phyloP scores from a whole-genome alignment of 2,888 invertebrate genomes.

The Drosophila borealis region DNA sequence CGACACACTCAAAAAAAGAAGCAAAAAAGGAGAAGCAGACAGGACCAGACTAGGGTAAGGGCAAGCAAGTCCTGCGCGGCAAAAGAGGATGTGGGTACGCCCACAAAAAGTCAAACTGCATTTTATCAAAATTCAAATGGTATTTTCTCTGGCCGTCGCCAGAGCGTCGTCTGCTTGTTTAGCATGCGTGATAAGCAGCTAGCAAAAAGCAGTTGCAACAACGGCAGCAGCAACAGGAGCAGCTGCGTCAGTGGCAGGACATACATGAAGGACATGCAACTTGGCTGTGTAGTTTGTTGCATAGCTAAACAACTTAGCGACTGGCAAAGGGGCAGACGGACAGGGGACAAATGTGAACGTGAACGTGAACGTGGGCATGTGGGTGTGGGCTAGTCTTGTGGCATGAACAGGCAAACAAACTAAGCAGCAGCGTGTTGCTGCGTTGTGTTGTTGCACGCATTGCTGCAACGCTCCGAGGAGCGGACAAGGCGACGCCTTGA shows the following conservation, averaged over 20 bases:
- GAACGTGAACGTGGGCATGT: neutral
- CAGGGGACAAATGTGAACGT: neutral
- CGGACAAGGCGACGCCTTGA: conserved; percentile 33
- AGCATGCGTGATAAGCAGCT: conserved; percentile 75
- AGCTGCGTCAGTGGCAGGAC: conserved; percentile 40
- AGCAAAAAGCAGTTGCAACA: conserved; percentile 52
- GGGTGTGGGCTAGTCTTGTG: conserved; percentile 22
- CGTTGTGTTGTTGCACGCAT: conserved; percentile 48
- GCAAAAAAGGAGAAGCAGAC: conserved; percentile 15
- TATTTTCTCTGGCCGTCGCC: conserved; percentile 54
- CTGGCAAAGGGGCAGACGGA: neutral
- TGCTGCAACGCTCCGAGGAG: conserved; percentile 32
- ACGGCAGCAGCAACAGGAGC: conserved; percentile 21
- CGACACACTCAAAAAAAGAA: conserved; percentile 24
- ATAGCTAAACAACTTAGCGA: conserved; percentile 48
- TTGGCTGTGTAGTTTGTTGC: conserved; percentile 55
- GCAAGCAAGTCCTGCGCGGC: conserved; percentile 7
- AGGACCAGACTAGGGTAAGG: neutral
- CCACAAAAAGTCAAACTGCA: conserved; percentile 68
- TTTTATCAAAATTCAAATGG: conserved; percentile 80
- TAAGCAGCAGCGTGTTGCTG: conserved; percentile 32
- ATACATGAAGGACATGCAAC: conserved; percentile 42
- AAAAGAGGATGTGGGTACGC: conserved; percentile 22
- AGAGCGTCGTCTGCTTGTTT: conserved; percentile 65
- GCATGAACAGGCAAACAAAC: conserved; percentile 28